Evolutionary conservation across 1,140 invertebrate species (phyloP).

Genomic region (Meloidogyne chitwoodi): DNA sequence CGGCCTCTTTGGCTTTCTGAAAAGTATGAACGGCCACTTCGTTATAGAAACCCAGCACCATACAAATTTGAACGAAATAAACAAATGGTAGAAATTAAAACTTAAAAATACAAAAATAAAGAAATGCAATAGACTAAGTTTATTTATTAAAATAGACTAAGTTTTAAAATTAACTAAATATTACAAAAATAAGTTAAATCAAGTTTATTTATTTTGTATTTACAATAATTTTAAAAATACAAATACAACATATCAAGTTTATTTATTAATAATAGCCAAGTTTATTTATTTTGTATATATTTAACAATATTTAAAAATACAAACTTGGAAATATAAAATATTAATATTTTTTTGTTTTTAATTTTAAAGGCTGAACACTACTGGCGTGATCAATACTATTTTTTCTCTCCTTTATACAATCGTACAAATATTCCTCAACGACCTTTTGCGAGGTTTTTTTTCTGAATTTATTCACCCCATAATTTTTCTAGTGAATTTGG

Average conservation of each 20-base stretch:
- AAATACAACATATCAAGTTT: too few species aligned
- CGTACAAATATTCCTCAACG: not conserved
- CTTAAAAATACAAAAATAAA: not conserved
- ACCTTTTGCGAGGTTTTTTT: conserved; percentile 8
- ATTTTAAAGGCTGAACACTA: not conserved
- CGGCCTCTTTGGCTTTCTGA: conserved; percentile 14
- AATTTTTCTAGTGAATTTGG: conserved; percentile 11
- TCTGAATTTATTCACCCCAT: not conserved
- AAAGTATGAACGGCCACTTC: not conserved
- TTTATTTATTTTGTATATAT: too few species aligned
- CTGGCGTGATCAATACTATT: conserved; percentile 7
- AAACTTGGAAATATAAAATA: too few species aligned
- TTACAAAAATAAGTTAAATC: too few species aligned
- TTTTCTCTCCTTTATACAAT: conserved; percentile 10
- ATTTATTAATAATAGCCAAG: too few species aligned
- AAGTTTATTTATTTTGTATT: too few species aligned
- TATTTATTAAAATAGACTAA: too few species aligned
- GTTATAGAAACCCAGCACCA: not conserved
- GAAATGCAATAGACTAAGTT: too few species aligned
- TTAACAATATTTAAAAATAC: too few species aligned
- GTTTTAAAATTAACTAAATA: too few species aligned
- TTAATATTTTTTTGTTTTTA: not conserved
- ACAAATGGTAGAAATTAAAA: not conserved
- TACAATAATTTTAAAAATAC: too few species aligned
- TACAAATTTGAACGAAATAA: conserved; percentile 1